These are phyloP conservation scores for Melanotaenia parkinsoni DNA, from an alignment of 2,797 vertebrate genomes.

Conservation along the genomic window DNA sequence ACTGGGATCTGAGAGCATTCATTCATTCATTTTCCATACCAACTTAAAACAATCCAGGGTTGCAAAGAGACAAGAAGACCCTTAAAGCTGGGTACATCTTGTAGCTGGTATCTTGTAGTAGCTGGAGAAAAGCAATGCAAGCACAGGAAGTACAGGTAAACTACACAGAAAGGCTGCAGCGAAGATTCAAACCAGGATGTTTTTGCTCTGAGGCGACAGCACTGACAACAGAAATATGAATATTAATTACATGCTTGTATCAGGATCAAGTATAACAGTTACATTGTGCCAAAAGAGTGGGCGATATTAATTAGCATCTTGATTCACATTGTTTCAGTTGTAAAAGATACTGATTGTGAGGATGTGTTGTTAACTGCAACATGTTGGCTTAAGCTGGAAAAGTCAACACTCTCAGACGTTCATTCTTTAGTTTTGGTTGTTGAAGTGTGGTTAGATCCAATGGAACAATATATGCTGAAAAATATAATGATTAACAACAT, in stretches of 20 bases:
- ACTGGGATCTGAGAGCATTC: conserved; percentile 25
- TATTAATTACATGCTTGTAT: conserved; percentile 32
- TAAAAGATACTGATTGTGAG: conserved; percentile 38
- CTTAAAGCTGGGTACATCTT: not conserved
- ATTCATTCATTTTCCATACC: not conserved
- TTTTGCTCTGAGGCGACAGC: not conserved
- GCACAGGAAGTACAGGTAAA: too few species aligned
- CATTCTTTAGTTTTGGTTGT: not conserved
- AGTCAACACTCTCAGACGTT: conserved; percentile 15
- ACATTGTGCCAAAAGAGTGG: conserved; percentile 10
- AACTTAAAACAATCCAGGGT: not conserved
- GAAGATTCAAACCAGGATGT: not conserved
- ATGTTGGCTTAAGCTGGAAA: conserved; percentile 28
- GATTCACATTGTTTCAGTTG: conserved; percentile 31
- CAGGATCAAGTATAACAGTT: conserved; percentile 24
- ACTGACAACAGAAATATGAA: conserved; percentile 18
- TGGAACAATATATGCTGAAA: conserved; percentile 10
- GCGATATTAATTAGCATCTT: conserved; percentile 24
- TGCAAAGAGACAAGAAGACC: not conserved
- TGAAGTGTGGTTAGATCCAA: not conserved
- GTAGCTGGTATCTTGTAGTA: too few species aligned
- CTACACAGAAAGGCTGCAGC: not conserved
- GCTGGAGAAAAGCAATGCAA: too few species aligned
- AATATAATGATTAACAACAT: not conserved
- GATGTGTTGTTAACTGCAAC: conserved; percentile 8